These are phyloP conservation scores for Caenorhabditis plicata DNA, from an alignment of 2,888 invertebrate genomes.

Conservation along the genomic window DNA sequence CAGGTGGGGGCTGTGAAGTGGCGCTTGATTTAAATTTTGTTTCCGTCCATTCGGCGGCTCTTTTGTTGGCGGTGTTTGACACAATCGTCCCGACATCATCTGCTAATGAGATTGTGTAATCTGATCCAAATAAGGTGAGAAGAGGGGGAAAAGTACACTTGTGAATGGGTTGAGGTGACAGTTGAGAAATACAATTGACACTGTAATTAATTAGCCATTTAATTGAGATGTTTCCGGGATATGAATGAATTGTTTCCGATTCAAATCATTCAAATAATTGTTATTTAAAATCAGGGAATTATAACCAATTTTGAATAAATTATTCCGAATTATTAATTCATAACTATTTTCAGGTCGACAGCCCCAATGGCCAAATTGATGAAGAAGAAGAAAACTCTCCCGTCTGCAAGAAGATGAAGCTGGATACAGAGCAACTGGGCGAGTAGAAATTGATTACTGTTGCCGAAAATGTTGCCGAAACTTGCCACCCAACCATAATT, in stretches of 20 bases:
- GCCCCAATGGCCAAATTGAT: no score
- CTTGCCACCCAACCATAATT: constrained; percentile 3
- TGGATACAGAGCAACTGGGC: no score
- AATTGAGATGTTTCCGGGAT: neutral
- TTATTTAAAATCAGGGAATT: no score
- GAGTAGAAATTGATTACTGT: no score
- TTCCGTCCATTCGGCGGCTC: no score
- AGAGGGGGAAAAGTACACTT: constrained; percentile 18
- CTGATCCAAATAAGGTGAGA: no score
- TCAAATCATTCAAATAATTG: neutral
- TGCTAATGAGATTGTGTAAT: constrained; percentile 41
- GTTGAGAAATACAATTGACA: constrained; percentile 21
- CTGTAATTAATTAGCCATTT: constrained; percentile 1
- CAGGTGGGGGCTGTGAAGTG: constrained; percentile 9
- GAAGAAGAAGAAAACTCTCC: constrained; percentile 10
- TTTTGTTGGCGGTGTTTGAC: no score
- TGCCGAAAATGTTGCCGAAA: constrained; percentile 17
- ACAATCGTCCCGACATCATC: constrained; percentile 4
- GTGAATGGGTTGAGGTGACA: constrained; percentile 25
- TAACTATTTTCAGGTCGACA: constrained; percentile 8
- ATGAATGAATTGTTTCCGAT: no score
- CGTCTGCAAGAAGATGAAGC: constrained; percentile 25
- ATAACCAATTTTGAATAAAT: neutral
- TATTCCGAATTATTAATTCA: neutral
- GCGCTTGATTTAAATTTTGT: no score